Percentiles rank a stretch among this genome's conserved stretches.
Conservation (phyloP, 2,797 vertebrate genomes). For the Fistularia tabacaria region DNA sequence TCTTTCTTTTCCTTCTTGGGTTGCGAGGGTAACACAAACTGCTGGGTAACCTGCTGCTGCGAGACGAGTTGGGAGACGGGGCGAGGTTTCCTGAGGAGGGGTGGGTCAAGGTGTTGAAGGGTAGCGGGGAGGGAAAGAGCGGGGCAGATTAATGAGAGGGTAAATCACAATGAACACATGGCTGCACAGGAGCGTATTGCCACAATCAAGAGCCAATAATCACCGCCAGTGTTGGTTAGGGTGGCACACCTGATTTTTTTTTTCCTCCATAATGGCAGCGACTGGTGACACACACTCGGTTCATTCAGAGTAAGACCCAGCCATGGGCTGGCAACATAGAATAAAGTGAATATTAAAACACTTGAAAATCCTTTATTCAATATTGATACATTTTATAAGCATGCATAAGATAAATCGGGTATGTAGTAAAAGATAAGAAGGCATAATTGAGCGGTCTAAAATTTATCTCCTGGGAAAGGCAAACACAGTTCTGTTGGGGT, state of each 20-base stretch:
- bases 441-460: too few species aligned
- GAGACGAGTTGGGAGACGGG: constrained; percentile 98
- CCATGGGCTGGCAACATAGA: background rate
- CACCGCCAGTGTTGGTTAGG: constrained; percentile 54
- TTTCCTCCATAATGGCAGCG: constrained; percentile 21
- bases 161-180: constrained; percentile 54
- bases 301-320: constrained; percentile 16
- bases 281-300: constrained; percentile 14
- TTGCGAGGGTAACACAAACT: constrained; percentile 94
- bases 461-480: too few species aligned
- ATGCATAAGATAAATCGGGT: background rate
- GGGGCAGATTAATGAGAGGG: constrained; percentile 62
- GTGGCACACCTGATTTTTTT: constrained; percentile 31
- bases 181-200: constrained; percentile 31
- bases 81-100: constrained; percentile 89
- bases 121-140: constrained; percentile 11
- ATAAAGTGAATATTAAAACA: too few species aligned
- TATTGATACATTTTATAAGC: background rate
- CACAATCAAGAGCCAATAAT: constrained; percentile 58
- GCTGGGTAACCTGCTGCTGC: constrained; percentile 98
- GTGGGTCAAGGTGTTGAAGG: background rate
- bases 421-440: too few species aligned
- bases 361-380: background rate
- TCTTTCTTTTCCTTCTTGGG: constrained; percentile 99
- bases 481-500: too few species aligned